phyloP scores from a whole-genome alignment of 2,888 invertebrate genomes.

The Xanthostigma xanthostigma region DNA sequence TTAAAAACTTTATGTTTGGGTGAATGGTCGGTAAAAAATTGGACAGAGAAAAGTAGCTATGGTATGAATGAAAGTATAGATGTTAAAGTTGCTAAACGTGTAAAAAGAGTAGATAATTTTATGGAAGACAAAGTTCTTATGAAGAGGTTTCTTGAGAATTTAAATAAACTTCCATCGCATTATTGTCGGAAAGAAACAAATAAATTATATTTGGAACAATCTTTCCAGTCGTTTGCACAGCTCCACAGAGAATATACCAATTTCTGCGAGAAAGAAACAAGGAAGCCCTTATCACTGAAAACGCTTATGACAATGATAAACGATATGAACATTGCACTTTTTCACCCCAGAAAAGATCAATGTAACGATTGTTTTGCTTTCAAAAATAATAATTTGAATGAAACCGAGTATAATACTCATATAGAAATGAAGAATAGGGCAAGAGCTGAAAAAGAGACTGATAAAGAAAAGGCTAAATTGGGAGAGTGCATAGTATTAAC shows the following conservation, averaged over 20 bases:
- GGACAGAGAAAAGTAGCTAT: constrained; percentile 6
- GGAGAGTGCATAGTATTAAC: constrained; percentile 12
- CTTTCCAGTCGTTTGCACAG: constrained; percentile 9
- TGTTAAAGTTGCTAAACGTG: constrained; percentile 3
- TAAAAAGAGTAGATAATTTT: constrained; percentile 4
- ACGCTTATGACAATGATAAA: constrained; percentile 9
- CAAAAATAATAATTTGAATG: constrained; percentile 6
- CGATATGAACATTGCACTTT: constrained; percentile 9
- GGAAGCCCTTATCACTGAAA: constrained; percentile 7
- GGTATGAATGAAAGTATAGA: constrained; percentile 6
- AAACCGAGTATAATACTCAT: constrained; percentile 9
- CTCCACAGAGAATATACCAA: constrained; percentile 9
- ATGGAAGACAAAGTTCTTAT: constrained; percentile 4
- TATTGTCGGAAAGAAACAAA: constrained; percentile 9
- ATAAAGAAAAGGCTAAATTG: constrained; percentile 9
- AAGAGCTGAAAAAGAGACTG: constrained; percentile 7
- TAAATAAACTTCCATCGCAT: constrained; percentile 7
- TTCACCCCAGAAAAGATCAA: constrained; percentile 12
- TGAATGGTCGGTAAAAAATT: background rate
- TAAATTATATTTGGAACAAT: constrained; percentile 12
- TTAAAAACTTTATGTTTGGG: constrained; percentile 6
- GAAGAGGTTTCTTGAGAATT: constrained; percentile 5
- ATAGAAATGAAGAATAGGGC: constrained; percentile 9
- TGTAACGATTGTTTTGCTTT: constrained; percentile 10
- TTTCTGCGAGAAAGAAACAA: constrained; percentile 7